These are phyloP conservation scores for Eurytoma californica DNA, from an alignment of 2,888 invertebrate genomes.

Conservation along the genomic window DNA sequence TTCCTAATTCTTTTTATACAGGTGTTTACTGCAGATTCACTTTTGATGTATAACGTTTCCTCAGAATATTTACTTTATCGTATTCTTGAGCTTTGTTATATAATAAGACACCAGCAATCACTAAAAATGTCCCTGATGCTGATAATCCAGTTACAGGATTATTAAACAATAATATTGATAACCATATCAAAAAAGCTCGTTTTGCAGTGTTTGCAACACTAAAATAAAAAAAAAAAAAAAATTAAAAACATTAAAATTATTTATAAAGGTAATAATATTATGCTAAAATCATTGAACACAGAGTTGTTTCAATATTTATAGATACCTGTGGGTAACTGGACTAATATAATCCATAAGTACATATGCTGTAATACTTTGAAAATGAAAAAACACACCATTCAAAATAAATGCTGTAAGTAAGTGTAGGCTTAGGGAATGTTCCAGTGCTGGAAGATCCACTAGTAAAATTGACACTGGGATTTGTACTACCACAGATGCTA, in stretches of 20 bases:
- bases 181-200: conserved; percentile 86
- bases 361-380: conserved; percentile 87
- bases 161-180: conserved; percentile 84
- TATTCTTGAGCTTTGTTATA: conserved; percentile 85
- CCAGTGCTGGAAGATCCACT: conserved; percentile 78
- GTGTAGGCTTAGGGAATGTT: conserved; percentile 76
- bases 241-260: conserved; percentile 29
- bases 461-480: conserved; percentile 83
- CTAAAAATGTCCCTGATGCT: conserved; percentile 83
- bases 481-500: conserved; percentile 84
- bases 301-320: conserved; percentile 34
- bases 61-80: conserved; percentile 73
- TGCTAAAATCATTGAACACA: not conserved
- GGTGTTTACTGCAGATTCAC: conserved; percentile 69
- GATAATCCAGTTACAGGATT: conserved; percentile 85
- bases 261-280: conserved; percentile 11
- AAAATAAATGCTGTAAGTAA: conserved; percentile 79
- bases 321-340: conserved; percentile 86
- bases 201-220: conserved; percentile 89
- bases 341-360: conserved; percentile 88
- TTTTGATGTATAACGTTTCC: conserved; percentile 67
- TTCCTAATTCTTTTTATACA: no score
- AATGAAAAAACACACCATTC: conserved; percentile 87
- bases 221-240: conserved; percentile 60
- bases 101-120: conserved; percentile 83